Conservation (phyloP, 2,113 vertebrate genomes). For the Ctenodactylus gundi region DNA sequence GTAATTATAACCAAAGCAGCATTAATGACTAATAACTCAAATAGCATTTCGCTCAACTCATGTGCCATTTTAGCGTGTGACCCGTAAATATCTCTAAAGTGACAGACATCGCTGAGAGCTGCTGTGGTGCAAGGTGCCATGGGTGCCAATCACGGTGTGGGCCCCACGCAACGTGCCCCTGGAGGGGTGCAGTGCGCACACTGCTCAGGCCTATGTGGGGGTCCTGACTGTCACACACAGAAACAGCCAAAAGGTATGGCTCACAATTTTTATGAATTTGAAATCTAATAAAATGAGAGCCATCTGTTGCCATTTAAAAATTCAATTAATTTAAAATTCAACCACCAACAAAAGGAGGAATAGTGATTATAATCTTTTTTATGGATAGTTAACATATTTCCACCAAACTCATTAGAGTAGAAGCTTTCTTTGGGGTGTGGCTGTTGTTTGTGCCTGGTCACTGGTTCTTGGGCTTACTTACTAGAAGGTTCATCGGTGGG, state of each 20-base stretch:
- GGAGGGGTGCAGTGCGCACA: background rate
- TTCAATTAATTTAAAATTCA: conserved; percentile 72
- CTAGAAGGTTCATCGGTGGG: background rate
- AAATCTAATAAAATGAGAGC: conserved; percentile 70
- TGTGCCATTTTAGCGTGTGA: background rate
- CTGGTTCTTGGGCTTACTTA: background rate
- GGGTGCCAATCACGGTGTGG: background rate
- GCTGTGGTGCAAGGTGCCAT: accelerated
- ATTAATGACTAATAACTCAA: conserved; percentile 11
- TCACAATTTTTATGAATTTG: conserved; percentile 57
- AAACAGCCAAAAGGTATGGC: conserved; percentile 49
- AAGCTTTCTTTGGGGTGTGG: background rate
- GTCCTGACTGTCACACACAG: background rate
- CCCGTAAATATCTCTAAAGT: background rate
- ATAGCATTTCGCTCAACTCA: background rate
- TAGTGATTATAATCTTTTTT: conserved; percentile 44
- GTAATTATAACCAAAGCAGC: conserved; percentile 27
- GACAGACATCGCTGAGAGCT: background rate
- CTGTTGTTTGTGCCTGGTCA: background rate
- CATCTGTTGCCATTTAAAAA: conserved; percentile 68
- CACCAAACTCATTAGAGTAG: conserved; percentile 8
- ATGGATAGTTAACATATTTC: conserved; percentile 57
- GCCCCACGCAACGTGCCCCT: accelerated
- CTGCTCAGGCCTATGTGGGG: background rate
- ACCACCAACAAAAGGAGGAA: conserved; percentile 56